phyloP scores from a whole-genome alignment of 2,113 vertebrate species.

The Phaethon lepturus region DNA sequence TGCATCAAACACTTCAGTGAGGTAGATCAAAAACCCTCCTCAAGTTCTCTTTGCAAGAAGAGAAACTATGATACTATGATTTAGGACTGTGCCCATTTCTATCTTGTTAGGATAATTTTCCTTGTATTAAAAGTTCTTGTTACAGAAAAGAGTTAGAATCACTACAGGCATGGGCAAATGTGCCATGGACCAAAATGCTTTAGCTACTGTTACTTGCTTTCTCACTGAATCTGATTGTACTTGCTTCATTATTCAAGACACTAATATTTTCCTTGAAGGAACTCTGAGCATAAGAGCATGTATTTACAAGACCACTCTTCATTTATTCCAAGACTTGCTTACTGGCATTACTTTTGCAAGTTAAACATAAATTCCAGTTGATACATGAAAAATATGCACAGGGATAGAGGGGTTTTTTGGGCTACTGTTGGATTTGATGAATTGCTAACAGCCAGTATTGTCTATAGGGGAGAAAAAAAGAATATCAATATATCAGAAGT shows the following conservation, averaged over 20 bases:
- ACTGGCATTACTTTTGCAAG: not conserved
- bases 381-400: not conserved
- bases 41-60: not conserved
- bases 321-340: not conserved
- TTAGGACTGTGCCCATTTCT: not conserved
- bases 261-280: not conserved
- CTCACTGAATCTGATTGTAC: not conserved
- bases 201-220: not conserved
- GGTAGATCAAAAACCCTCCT: not conserved
- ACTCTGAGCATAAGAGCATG: not conserved
- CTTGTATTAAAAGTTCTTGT: not conserved
- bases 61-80: not conserved
- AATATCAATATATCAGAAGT: not conserved
- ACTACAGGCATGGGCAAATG: not conserved
- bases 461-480: not conserved
- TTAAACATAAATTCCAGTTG: not conserved
- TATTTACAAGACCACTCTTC: not conserved
- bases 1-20: not conserved
- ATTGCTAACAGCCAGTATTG: not conserved
- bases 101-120: not conserved
- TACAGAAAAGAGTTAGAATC: not conserved
- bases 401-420: not conserved
- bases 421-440: not conserved
- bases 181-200: not conserved
- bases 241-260: not conserved